A percentile compares a stretch with the other conserved stretches of the same genome.
These are phyloP conservation scores for Troides helena DNA, from an alignment of 2,888 invertebrate genomes.

Conservation along the genomic window DNA sequence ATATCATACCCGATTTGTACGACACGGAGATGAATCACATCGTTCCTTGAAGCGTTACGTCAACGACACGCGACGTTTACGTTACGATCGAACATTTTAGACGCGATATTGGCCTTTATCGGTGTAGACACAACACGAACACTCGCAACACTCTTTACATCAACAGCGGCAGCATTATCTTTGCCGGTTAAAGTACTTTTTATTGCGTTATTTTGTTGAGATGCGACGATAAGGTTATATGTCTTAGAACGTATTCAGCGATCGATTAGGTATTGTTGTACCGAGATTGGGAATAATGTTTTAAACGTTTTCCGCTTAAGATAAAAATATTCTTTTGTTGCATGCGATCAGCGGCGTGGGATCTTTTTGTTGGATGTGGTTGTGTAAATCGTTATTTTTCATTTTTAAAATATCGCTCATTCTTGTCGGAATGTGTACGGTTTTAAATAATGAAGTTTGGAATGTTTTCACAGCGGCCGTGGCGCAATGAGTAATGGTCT, in stretches of 20 bases:
- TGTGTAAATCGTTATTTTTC: constrained; percentile 16
- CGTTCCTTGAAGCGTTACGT: constrained; percentile 61
- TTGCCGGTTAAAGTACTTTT: constrained; percentile 54
- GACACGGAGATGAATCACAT: constrained; percentile 66
- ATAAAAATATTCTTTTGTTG: constrained; percentile 53
- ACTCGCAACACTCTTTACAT: constrained; percentile 34
- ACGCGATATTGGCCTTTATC: constrained; percentile 46
- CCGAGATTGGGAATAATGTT: constrained; percentile 55
- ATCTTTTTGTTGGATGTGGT: constrained; percentile 38
- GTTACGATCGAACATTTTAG: constrained; percentile 39
- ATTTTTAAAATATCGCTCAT: constrained; percentile 28
- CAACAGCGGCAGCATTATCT: constrained; percentile 34
- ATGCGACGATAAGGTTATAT: constrained; percentile 60
- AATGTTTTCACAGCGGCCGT: neutral
- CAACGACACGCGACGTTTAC: constrained; percentile 53
- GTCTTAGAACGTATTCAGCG: constrained; percentile 62
- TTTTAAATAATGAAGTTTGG: neutral
- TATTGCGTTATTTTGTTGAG: constrained; percentile 67
- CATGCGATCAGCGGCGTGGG: constrained; percentile 48
- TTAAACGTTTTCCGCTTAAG: constrained; percentile 63
- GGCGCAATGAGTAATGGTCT: neutral
- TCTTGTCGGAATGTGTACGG: neutral
- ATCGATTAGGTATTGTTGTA: constrained; percentile 62
- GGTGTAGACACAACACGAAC: constrained; percentile 39
- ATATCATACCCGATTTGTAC: constrained; percentile 67